Conservation (phyloP, 2,113 vertebrate species). For the Vanacampus margaritifer region DNA sequence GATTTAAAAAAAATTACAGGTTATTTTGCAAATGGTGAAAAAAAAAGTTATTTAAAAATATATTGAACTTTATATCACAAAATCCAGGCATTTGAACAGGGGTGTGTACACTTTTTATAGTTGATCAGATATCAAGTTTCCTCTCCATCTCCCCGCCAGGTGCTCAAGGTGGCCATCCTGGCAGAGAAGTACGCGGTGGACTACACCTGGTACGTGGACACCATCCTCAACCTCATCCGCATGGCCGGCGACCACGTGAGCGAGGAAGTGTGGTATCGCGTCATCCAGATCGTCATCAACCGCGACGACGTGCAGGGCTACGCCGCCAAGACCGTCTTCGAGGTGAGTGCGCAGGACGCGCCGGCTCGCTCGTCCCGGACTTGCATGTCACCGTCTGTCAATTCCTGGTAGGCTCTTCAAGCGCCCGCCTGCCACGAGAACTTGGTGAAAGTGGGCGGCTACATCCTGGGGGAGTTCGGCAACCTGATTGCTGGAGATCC, state of each 20-base stretch:
- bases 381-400: background rate
- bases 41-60: too few species aligned
- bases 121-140: background rate
- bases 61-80: too few species aligned
- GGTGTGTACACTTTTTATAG: too few species aligned
- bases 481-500: slow-evolving; percentile 88
- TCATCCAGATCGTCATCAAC: slow-evolving; percentile 89
- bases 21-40: too few species aligned
- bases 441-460: slow-evolving; percentile 88
- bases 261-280: slow-evolving; percentile 88
- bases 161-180: slow-evolving; percentile 85
- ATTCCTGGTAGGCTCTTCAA: slow-evolving; percentile 76
- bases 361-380: background rate
- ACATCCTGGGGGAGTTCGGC: slow-evolving; percentile 88
- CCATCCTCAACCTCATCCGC: slow-evolving; percentile 87
- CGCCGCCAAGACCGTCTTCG: slow-evolving; percentile 85
- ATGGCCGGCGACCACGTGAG: slow-evolving; percentile 86
- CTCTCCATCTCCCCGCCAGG: slow-evolving; percentile 51
- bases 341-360: slow-evolving; percentile 60
- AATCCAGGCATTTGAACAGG: too few species aligned
- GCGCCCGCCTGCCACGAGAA: slow-evolving; percentile 88
- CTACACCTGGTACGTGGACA: slow-evolving; percentile 91
- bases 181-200: slow-evolving; percentile 88
- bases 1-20: too few species aligned
- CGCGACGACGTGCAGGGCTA: slow-evolving; percentile 86